phyloP scores from a whole-genome alignment of 2,113 vertebrate genomes.

The Pluvialis apricaria region DNA sequence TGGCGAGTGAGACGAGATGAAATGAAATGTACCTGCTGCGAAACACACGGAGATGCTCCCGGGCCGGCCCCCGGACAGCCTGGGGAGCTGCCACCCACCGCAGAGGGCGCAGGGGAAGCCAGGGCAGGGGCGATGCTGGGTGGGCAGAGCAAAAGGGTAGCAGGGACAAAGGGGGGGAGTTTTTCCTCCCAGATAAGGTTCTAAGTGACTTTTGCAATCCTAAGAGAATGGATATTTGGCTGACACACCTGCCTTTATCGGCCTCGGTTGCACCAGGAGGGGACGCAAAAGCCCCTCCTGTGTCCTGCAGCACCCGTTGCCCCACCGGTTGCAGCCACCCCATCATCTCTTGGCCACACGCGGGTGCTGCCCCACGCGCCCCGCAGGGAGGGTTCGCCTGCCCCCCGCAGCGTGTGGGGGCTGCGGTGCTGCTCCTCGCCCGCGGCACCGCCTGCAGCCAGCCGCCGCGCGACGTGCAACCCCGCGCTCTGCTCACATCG shows the following conservation, averaged over 20 bases:
- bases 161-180: rapidly evolving
- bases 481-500: rapidly evolving
- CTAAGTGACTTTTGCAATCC: not conserved
- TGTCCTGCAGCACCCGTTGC: not conserved
- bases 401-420: rapidly evolving
- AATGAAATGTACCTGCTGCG: not conserved
- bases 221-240: not conserved
- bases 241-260: not conserved
- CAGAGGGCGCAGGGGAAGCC: not conserved
- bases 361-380: rapidly evolving
- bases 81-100: not conserved
- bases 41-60: not conserved
- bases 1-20: not conserved
- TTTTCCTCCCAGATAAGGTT: not conserved
- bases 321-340: not conserved
- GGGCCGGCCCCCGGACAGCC: not conserved
- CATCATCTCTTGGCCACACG: rapidly evolving
- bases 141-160: not conserved
- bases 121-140: not conserved
- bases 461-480: rapidly evolving
- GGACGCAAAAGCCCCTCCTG: rapidly evolving
- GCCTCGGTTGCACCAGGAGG: not conserved
- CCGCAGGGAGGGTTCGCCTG: not conserved
- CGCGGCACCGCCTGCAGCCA: not conserved
- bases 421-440: rapidly evolving